These are phyloP conservation scores for Lepus oiostolus DNA, from an alignment of 2,797 vertebrate species.

Conservation along the genomic window DNA sequence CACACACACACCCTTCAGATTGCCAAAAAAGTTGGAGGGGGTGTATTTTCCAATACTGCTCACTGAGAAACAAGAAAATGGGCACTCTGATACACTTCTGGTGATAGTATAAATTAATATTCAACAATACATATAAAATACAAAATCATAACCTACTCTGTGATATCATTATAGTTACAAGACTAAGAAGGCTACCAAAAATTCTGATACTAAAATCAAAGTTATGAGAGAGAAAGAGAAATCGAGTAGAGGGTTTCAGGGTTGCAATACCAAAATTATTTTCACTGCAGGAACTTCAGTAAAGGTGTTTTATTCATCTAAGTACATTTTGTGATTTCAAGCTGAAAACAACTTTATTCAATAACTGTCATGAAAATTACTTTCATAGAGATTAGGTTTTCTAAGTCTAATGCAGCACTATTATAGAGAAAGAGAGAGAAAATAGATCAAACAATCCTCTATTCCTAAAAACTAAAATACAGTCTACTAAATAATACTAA, in stretches of 20 bases:
- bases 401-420: neutral
- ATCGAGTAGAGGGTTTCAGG: conserved; percentile 13
- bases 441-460: neutral
- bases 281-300: conserved; percentile 57
- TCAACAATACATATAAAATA: conserved; percentile 50
- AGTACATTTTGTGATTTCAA: conserved; percentile 69
- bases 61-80: neutral
- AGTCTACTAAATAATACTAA: conserved; percentile 40
- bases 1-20: neutral
- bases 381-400: conserved; percentile 39
- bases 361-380: conserved; percentile 57
- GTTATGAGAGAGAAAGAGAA: neutral
- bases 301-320: conserved; percentile 66
- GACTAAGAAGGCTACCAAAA: conserved; percentile 66
- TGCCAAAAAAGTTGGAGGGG: conserved; percentile 42
- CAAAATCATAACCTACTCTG: conserved; percentile 33
- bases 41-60: conserved; percentile 22
- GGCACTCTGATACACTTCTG: neutral
- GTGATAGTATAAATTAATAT: conserved; percentile 15
- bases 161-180: neutral
- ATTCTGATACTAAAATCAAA: conserved; percentile 56
- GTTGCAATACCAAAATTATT: conserved; percentile 56
- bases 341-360: conserved; percentile 59
- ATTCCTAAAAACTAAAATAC: conserved; percentile 17
- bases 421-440: neutral